Evolutionary conservation across 2,888 invertebrate species (phyloP).

Genomic region (Acleris laterana): DNA sequence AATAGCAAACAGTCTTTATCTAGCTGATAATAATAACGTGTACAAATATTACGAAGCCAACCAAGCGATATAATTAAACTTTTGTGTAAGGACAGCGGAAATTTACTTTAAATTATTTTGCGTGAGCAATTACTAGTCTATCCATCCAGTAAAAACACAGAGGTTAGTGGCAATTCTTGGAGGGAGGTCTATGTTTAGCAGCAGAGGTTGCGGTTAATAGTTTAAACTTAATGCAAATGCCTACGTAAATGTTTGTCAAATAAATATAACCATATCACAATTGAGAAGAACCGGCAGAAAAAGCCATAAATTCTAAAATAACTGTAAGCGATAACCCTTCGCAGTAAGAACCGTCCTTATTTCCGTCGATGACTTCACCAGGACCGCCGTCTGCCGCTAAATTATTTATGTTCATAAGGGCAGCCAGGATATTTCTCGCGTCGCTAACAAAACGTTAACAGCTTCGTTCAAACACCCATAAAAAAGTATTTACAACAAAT

Average conservation of each 20-base stretch:
- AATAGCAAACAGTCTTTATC: conserved; percentile 28
- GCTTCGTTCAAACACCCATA: conserved; percentile 29
- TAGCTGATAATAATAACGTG: background rate
- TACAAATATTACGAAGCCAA: conserved; percentile 15
- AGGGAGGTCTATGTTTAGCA: too few species aligned
- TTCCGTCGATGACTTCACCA: conserved; percentile 74
- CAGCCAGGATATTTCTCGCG: conserved; percentile 49
- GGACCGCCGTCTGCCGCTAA: conserved; percentile 49
- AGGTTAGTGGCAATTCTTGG: background rate
- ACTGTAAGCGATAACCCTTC: conserved; percentile 28
- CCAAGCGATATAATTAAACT: conserved; percentile 1
- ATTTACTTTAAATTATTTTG: background rate
- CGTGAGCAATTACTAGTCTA: too few species aligned
- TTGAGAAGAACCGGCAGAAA: background rate
- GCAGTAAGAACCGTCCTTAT: conserved; percentile 45
- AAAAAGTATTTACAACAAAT: conserved; percentile 28
- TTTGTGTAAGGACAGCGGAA: conserved; percentile 15
- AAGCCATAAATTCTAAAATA: background rate
- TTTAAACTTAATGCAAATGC: too few species aligned
- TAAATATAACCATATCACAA: too few species aligned
- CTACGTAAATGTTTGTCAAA: too few species aligned
- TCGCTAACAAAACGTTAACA: conserved; percentile 43
- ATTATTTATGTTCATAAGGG: conserved; percentile 59
- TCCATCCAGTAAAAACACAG: too few species aligned
- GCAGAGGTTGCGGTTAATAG: too few species aligned